These are phyloP conservation scores for Drosophila bipectinata DNA, from an alignment of 1,140 invertebrate species.

Conservation along the genomic window DNA sequence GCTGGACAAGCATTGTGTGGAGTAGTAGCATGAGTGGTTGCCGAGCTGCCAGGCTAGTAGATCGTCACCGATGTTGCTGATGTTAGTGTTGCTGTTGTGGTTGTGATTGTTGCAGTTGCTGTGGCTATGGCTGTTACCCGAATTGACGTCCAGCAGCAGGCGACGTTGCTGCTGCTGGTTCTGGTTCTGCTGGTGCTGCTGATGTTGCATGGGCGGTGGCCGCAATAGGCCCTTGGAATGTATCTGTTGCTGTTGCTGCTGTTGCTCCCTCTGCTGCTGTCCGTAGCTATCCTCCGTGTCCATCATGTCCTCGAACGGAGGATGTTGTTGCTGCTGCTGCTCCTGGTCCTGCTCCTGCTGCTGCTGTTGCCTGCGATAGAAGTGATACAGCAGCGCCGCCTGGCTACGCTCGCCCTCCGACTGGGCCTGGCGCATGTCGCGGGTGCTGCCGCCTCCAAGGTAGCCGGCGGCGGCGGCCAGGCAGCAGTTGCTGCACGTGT, in stretches of 20 bases:
- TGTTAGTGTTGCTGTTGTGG: constrained; percentile 41
- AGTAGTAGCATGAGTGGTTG: constrained; percentile 65
- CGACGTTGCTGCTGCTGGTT: constrained; percentile 61
- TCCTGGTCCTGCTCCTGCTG: constrained; percentile 48
- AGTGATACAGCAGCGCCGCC: constrained; percentile 63
- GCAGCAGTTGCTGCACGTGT: constrained; percentile 80
- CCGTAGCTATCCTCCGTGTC: constrained; percentile 73
- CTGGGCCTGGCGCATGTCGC: constrained; percentile 61
- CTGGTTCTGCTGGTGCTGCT: not conserved
- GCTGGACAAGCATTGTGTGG: constrained; percentile 58
- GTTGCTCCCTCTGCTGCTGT: constrained; percentile 51
- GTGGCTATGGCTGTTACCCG: constrained; percentile 65
- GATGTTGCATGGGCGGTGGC: constrained; percentile 54
- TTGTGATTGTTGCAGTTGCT: constrained; percentile 40
- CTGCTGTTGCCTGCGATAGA: constrained; percentile 69
- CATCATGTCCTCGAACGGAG: constrained; percentile 62
- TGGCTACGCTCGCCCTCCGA: constrained; percentile 46
- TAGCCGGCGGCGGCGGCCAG: constrained; percentile 70
- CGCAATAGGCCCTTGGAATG: constrained; percentile 72
- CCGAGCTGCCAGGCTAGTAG: not conserved
- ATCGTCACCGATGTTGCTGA: constrained; percentile 24
- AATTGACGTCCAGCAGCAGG: constrained; percentile 74
- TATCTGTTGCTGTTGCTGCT: constrained; percentile 48
- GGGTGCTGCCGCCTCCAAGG: constrained; percentile 71
- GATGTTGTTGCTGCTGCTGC: constrained; percentile 5